Conservation (phyloP, 2,797 vertebrate genomes). For the Centropyge bicolor region DNA sequence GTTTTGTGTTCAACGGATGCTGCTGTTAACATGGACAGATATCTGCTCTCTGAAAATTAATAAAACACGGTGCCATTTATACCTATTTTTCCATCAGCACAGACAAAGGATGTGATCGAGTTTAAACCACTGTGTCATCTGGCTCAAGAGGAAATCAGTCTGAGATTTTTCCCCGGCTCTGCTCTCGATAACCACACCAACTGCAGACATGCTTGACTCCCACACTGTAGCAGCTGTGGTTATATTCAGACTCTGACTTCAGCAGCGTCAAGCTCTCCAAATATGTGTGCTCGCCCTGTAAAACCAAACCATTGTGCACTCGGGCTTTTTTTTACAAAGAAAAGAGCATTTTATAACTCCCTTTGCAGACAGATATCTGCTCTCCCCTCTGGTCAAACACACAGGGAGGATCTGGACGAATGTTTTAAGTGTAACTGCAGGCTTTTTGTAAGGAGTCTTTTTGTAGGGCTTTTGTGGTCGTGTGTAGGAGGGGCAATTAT, state of each 20-base stretch:
- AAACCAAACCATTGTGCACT: conserved; percentile 57
- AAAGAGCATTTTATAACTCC: conserved; percentile 35
- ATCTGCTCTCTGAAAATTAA: conserved; percentile 20
- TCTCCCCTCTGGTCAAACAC: background rate
- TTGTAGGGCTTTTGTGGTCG: conserved; percentile 27
- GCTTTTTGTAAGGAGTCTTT: conserved; percentile 15
- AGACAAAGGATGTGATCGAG: conserved; percentile 15
- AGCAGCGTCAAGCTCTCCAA: conserved; percentile 58
- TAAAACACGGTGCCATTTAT: conserved; percentile 35
- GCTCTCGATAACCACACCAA: conserved; percentile 61
- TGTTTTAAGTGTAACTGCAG: conserved; percentile 46
- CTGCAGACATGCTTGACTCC: conserved; percentile 72
- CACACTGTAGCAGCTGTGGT: conserved; percentile 77
- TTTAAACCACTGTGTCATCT: conserved; percentile 50
- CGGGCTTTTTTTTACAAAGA: conserved; percentile 39
- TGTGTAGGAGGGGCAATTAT: conserved; percentile 44
- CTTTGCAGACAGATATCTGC: conserved; percentile 23
- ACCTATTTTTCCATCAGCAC: conserved; percentile 24
- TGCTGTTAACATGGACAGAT: conserved; percentile 28
- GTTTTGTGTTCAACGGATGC: conserved; percentile 26
- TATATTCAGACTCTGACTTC: conserved; percentile 80
- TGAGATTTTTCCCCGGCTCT: conserved; percentile 43
- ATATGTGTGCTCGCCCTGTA: conserved; percentile 58
- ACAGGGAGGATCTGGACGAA: conserved; percentile 33
- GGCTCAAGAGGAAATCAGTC: conserved; percentile 51